A percentile compares a stretch with the other conserved stretches of the same genome.
Evolutionary conservation across 2,113 vertebrate genomes (phyloP).

Genomic region (Alaudala cheleensis): DNA sequence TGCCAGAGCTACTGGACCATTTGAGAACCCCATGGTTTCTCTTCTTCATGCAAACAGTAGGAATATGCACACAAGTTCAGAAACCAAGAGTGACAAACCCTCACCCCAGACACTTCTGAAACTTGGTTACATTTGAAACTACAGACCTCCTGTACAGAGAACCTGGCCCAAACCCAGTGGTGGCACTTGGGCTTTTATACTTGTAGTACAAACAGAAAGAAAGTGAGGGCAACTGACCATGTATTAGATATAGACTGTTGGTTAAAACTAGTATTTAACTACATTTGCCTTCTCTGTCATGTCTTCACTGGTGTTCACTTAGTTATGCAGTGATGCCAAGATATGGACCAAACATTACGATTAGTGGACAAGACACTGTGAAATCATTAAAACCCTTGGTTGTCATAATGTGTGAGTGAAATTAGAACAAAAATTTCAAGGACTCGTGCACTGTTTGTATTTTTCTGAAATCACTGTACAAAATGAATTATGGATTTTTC

Average conservation of each 20-base stretch:
- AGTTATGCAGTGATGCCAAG: not conserved
- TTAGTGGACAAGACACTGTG: not conserved
- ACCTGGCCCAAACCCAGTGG: constrained; percentile 15
- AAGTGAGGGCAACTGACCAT: not conserved
- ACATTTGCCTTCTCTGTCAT: not conserved
- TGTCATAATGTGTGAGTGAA: not conserved
- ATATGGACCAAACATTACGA: not conserved
- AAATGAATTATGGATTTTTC: not conserved
- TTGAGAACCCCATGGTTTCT: not conserved
- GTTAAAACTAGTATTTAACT: not conserved
- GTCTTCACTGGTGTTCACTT: not conserved
- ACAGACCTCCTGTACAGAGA: not conserved
- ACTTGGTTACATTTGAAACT: constrained; percentile 34
- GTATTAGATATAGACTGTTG: not conserved
- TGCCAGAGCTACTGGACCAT: not conserved
- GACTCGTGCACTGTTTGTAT: not conserved
- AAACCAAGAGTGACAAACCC: constrained; percentile 12
- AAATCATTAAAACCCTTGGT: not conserved
- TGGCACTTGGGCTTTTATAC: not conserved
- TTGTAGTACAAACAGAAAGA: not conserved
- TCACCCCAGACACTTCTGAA: constrained; percentile 29
- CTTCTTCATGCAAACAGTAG: constrained; percentile 1
- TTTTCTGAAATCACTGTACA: not conserved
- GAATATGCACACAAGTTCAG: constrained; percentile 16
- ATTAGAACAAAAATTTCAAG: not conserved